Evolutionary conservation across 2,113 vertebrate species (phyloP).

Genomic region (Vidua chalybeata): DNA sequence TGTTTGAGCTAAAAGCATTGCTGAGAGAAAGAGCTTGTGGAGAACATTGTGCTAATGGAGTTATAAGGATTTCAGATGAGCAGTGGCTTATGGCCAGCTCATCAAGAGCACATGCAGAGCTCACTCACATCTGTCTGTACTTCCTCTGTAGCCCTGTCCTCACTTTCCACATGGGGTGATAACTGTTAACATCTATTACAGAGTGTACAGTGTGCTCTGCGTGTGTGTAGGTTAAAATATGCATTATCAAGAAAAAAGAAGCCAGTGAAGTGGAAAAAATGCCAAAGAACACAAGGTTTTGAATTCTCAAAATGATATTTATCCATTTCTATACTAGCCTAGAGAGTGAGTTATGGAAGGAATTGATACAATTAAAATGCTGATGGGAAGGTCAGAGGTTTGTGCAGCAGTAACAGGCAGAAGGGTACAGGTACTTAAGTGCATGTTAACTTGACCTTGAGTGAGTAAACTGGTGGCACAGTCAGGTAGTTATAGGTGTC

Average conservation of each 20-base stretch:
- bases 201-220: neutral
- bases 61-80: neutral
- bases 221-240: neutral
- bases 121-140: neutral
- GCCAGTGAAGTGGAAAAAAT: conserved; percentile 26
- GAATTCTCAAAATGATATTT: neutral
- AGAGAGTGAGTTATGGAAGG: neutral
- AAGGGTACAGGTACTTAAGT: neutral
- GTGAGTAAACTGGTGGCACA: neutral
- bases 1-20: neutral
- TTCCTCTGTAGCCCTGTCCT: neutral
- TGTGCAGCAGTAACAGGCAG: neutral
- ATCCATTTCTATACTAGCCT: neutral
- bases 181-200: neutral
- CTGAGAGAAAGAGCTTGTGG: neutral
- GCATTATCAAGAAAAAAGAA: conserved; percentile 1
- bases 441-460: neutral
- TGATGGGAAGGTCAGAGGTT: neutral
- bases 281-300: neutral
- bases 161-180: neutral
- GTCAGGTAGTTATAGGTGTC: neutral
- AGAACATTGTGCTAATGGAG: neutral
- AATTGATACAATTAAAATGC: neutral
- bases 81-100: neutral
- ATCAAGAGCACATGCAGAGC: neutral